Evolutionary conservation across 2,888 invertebrate species (phyloP), one percentile per base, ranked within the genome.

Genomic region (Notocelia uddmanniana): DNA sequence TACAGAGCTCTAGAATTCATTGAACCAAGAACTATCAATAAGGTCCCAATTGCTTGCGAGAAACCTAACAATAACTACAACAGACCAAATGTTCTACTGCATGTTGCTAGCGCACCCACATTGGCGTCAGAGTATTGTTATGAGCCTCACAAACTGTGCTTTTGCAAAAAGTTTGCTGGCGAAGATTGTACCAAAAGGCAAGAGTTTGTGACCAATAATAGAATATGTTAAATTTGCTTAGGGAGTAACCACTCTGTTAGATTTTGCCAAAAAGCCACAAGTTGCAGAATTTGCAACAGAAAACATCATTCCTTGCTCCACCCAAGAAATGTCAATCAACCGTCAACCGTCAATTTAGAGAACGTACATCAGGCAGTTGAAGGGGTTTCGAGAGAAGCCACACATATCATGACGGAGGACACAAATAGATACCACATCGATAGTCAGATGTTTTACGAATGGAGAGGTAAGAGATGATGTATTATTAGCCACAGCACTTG

Each of bases 1-100:
- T 55, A 55, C 13, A 55, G 54, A 55, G 54, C 54, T 10, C 11
- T 55, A 23, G 54, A 55, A 3, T 55, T 55, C 11, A 23, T 55
- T 23, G 54, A 55, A 13, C 26, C 54, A 3, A 6, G 26, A 55
- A n/a, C n/a, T n/a, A 55, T 5, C 54, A 26, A 11, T 55, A 23
- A 1, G 13, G 8, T 26, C 23, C 54, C 54, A 0, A 55, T 2
- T 55, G 54, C 23, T 23, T 55, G 23, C 23, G 54, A 13, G 21
- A 55, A 55, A 13, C 13, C 54, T 2, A 11, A 11, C 5, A 26
- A 1, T 21, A 55, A 26, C 23, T 15, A 1, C 2, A 48, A n/a
- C 48, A 48, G n/a, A 48, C 48, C 48, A 48, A 48, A 48, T n/a
- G n/a, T n/a, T n/a, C n/a, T 48, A 48, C 48, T 48, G 5, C 48